Evolutionary conservation across 2,113 vertebrate species (phyloP).

Genomic region (Recurvirostra avosetta): DNA sequence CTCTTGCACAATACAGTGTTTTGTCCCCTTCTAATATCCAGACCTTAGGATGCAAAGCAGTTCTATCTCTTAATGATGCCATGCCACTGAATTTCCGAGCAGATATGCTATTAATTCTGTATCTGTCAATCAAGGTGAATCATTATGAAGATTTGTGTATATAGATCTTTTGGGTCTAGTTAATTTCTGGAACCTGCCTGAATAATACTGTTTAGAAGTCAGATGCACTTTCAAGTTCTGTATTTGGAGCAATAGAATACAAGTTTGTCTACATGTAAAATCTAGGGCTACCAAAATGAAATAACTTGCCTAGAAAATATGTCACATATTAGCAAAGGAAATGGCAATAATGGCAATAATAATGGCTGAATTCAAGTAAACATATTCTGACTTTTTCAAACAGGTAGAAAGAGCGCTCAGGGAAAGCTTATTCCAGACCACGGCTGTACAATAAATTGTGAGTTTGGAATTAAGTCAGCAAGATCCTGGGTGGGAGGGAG

Average conservation of each 20-base stretch:
- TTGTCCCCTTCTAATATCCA: neutral
- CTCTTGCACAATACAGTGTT: neutral
- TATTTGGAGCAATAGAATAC: constrained; percentile 45
- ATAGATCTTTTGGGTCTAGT: neutral
- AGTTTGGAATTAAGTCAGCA: constrained; percentile 45
- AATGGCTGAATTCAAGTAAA: constrained; percentile 35
- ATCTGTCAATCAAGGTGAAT: neutral
- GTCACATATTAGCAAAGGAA: constrained; percentile 8
- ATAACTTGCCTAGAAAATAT: neutral
- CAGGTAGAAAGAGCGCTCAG: constrained; percentile 55
- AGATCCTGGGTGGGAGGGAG: neutral
- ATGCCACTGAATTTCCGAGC: neutral
- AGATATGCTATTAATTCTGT: neutral
- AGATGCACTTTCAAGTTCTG: constrained; percentile 37
- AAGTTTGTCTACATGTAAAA: neutral
- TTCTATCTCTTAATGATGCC: neutral
- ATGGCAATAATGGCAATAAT: constrained; percentile 58
- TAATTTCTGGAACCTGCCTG: constrained; percentile 18
- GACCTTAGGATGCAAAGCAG: neutral
- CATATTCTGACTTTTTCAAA: constrained; percentile 54
- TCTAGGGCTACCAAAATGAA: constrained; percentile 1
- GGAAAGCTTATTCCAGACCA: constrained; percentile 59
- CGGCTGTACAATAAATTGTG: constrained; percentile 16
- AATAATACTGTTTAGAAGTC: constrained; percentile 26
- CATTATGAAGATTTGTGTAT: neutral